Conservation (phyloP, 2,888 invertebrate species). For the Drymonia ruficornis region DNA sequence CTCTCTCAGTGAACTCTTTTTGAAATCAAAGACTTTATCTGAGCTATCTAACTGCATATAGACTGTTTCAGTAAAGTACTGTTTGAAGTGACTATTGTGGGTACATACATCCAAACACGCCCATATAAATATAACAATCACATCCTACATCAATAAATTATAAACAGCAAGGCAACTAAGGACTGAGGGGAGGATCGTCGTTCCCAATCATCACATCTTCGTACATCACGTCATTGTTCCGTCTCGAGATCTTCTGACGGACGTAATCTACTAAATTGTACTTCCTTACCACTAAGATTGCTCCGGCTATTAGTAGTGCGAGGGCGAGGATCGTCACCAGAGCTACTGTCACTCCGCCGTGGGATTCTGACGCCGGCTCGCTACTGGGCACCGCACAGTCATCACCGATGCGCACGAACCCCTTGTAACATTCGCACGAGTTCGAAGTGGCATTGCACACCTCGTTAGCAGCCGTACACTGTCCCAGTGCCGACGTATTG, state of each 20-base stretch:
- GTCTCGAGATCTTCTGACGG: conserved; percentile 66
- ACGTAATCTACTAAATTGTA: conserved; percentile 75
- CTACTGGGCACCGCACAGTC: conserved; percentile 50
- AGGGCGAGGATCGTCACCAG: conserved; percentile 70
- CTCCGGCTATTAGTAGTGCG: conserved; percentile 66
- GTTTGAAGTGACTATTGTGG: neutral
- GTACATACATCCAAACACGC: conserved; percentile 26
- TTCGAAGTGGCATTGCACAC: conserved; percentile 55
- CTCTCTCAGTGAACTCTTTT: too few relatives aligned
- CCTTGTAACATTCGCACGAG: conserved; percentile 61
- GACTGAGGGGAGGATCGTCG: conserved; percentile 79
- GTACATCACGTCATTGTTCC: conserved; percentile 75
- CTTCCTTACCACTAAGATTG: conserved; percentile 72
- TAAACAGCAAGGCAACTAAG: conserved; percentile 49
- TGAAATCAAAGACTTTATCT: too few relatives aligned
- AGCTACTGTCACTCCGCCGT: conserved; percentile 59
- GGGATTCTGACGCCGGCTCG: conserved; percentile 28
- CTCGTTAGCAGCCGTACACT: conserved; percentile 61
- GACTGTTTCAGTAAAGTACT: too few relatives aligned
- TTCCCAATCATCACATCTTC: conserved; percentile 84
- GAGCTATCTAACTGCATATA: too few relatives aligned
- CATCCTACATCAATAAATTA: conserved; percentile 41
- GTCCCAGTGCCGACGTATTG: conserved; percentile 55
- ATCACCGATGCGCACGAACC: conserved; percentile 54
- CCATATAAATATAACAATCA: conserved; percentile 31